Base-by-base conservation (phyloP, 2,797 vertebrate genomes). In the Cyclopterus lumpus region DNA sequence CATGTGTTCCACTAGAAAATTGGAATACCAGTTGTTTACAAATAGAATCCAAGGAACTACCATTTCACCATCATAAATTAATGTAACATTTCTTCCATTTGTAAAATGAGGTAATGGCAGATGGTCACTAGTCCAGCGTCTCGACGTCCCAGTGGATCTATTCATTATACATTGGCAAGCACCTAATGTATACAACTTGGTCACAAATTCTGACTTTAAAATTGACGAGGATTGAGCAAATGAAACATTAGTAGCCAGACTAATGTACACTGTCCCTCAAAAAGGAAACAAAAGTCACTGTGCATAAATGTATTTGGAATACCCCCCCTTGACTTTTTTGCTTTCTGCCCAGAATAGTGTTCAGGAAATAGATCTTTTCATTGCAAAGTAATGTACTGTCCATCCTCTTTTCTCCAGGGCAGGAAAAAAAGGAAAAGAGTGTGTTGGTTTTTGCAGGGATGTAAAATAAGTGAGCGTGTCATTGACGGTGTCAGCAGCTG, bases 171-270 rank as follows among this genome's bases (percentile, higher is more conserved):
- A 34, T 32, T 32, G 55, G 30, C n/a, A 8, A 73, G 71, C 46
- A 63, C 3, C 61, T 54, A 26, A 34, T 28, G 66, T 14, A 54
- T 0, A 64, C 16, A 55, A 76, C 32, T 7, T 60, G 26, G 18
- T 67, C 38, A 58, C 24, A 51, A 72, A 78, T 70, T 79, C 61
- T 49, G 72, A 84, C 58, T 79, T 59, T 6, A 67, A 73, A 79
- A 62, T 34, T 77, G 55, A 82, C 20, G 26, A 84, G 36, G 71
- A 59, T 26, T 20, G 9, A 68, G 12, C 14, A 26, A 71, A 58
- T 16, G 3, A 14, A 67, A 24, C 32, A 46, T 49, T 24, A 58
- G 10, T 61, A 71, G 26, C 30, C n/a, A 12, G 60, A 55, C 54
- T 57, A 51, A 79, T 32, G 48, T 61, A 46, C 55, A 71, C 14